Conservation (phyloP, 2,888 invertebrate genomes). For the Pollenia griseotomentosa region DNA sequence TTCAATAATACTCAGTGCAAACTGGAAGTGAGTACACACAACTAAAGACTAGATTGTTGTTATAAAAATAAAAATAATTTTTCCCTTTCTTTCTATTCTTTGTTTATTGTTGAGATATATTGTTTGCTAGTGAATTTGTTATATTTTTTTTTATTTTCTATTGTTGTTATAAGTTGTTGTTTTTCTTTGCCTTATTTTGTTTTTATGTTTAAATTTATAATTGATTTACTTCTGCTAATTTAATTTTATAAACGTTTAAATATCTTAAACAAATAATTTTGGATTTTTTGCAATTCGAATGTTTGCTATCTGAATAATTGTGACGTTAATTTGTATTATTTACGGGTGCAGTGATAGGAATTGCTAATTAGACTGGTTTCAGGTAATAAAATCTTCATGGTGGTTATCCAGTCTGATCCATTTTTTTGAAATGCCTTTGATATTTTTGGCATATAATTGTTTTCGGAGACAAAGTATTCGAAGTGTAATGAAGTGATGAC, state of each 20-base stretch:
- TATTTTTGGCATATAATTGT: too few species aligned
- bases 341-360: too few species aligned
- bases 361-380: too few species aligned
- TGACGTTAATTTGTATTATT: background rate
- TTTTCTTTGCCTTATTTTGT: background rate
- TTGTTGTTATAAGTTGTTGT: slow-evolving; percentile 70
- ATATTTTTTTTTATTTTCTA: slow-evolving; percentile 49
- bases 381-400: too few species aligned
- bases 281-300: background rate
- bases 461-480: too few species aligned
- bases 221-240: slow-evolving; percentile 31
- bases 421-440: too few species aligned
- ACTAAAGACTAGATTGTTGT: slow-evolving; percentile 42
- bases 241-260: background rate
- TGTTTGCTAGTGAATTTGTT: slow-evolving; percentile 42
- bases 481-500: too few species aligned
- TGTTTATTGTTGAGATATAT: slow-evolving; percentile 52
- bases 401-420: too few species aligned
- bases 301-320: background rate
- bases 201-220: background rate
- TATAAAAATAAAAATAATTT: slow-evolving; percentile 43
- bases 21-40: slow-evolving; percentile 80
- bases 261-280: slow-evolving; percentile 2
- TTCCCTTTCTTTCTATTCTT: slow-evolving; percentile 35
- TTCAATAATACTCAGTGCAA: slow-evolving; percentile 76